Conservation (phyloP, 2,113 vertebrate species). For the Charadrius vociferus region DNA sequence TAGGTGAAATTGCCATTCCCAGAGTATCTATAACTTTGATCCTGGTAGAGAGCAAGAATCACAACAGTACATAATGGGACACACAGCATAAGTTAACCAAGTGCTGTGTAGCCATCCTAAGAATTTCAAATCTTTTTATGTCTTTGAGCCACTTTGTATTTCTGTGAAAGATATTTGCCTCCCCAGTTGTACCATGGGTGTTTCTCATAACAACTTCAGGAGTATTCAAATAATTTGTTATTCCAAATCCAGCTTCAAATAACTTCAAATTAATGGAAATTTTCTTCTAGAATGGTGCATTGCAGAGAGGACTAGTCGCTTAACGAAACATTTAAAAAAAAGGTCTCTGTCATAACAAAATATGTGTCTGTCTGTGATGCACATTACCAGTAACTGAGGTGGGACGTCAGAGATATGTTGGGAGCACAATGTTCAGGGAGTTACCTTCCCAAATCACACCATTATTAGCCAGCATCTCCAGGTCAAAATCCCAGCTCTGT, state of each 20-base stretch:
- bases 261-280: not conserved
- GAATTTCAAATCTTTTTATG: not conserved
- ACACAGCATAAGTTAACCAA: not conserved
- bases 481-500: not conserved
- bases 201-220: not conserved
- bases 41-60: not conserved
- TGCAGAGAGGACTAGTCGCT: not conserved
- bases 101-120: not conserved
- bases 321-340: not conserved
- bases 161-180: not conserved
- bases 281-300: not conserved
- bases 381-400: not conserved
- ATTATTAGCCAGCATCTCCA: not conserved
- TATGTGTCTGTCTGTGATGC: conserved; percentile 2
- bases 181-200: not conserved
- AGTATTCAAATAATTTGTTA: not conserved
- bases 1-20: not conserved
- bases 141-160: not conserved
- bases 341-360: not conserved
- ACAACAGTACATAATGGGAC: not conserved
- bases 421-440: not conserved
- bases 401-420: not conserved
- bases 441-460: not conserved
- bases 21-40: not conserved
- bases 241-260: not conserved